Evolutionary conservation across 2,797 vertebrate genomes (phyloP), one percentile per base, ranked within the genome.

Genomic region (Halcyon smyrnensis): DNA sequence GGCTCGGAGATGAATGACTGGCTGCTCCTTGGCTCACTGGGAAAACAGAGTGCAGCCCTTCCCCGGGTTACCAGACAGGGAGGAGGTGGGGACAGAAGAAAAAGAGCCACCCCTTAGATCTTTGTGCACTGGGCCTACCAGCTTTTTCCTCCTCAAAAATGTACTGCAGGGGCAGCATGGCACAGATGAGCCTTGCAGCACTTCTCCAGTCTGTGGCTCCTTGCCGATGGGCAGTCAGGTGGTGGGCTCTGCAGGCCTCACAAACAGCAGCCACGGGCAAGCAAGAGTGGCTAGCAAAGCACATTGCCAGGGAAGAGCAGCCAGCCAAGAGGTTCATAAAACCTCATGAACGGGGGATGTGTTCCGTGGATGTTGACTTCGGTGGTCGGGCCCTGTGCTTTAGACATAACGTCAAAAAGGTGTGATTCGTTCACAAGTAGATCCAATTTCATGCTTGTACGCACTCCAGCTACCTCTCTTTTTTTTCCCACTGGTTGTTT

Each of bases 91-190:
- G 17, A 37, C 10, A 39, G 32, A 43, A 65, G 37, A 69, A 8
- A 34, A 46, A 37, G 34, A 46, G 45, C 41, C 5, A 3, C 8
- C 28, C 36, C 25, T 15, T 56, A 12, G 36, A 30, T 41, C 51
- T 64, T 69, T 54, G 45, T 36, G 37, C 15, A 4, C 45, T 48
- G 25, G 18, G 27, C 12, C 39, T 30, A n/a, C 21, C 39, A 28
- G 8, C 23, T 43, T 67, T 28, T 43, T 68, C 62, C 18, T 48
- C 25, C 59, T 57, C 13, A 46, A 21, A 45, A 45, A 50, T 9
- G 27, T 45, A 23, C 14, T 0, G 0, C 36, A 41, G 62, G 12
- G 23, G 25, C 2, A 3, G 25, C 0, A 1, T 12, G 60, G 34
- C 9, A 30, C 5, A 11, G 34, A 28, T 41, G 53, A 51, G n/a